Evolutionary conservation across 2,797 vertebrate species (phyloP), one percentile per base, ranked within the genome.

Genomic region (Eospalax fontanierii): DNA sequence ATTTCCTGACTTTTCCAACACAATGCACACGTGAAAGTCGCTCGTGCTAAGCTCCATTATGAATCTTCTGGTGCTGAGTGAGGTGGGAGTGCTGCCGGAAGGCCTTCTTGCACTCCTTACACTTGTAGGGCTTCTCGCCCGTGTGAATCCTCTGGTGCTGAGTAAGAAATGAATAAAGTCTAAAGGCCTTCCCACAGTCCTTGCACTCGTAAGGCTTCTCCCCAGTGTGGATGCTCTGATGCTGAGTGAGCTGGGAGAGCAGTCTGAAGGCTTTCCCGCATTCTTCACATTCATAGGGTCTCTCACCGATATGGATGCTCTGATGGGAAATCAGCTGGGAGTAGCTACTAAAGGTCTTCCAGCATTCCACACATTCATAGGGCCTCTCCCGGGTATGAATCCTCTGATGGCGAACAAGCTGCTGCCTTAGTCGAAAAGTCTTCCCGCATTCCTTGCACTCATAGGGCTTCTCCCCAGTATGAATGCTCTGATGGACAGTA

Each of bases 381-480:
- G 97, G 97, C 61, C 96, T 97, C 70, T 98, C 96, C 38, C 88
- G 93, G 33, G 93, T 95, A 46, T 98, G 97, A 75, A 97, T 96
- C 81, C 96, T 97, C 93, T 97, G 94, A 82, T 98, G 97, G 38
- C 95, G 96, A 59, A 97, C 92, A 70, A 98, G 97, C 9, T 97
- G 97, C 46, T 97, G 97, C 43, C 96, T 96, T 83, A 97, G 75
- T n/a, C 97, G 82, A 78, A 98, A 98, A 38, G 97, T 88, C 84
- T 98, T 98, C 35, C 97, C 90, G 71, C 98, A 98, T 6, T 97
- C 97, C 28, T 95, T 95, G 93, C 98, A 98, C 14, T 89, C 96
- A 65, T 96, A 97, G 15, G 97, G 97, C 22, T 98, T 97, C 85
- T 98, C 98, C 16, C 98, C 97, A 33, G 98, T 98, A 50, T 98